These are phyloP conservation scores for Notocelia uddmanniana DNA, from an alignment of 2,888 invertebrate species.

Conservation along the genomic window DNA sequence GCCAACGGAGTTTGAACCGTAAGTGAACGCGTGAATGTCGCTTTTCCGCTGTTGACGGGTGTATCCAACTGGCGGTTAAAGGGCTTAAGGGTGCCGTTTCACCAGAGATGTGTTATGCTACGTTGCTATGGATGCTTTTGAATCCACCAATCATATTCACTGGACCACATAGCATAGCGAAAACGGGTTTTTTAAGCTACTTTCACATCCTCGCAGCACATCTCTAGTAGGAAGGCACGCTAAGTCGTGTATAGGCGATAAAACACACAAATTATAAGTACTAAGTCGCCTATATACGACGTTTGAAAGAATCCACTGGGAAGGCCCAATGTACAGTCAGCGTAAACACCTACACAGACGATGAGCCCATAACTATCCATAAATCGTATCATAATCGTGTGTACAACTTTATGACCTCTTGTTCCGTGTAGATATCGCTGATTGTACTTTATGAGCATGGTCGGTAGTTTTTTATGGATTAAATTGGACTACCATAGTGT, in stretches of 20 bases:
- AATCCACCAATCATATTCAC: no score
- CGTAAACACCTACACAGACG: not conserved
- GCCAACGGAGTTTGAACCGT: not conserved
- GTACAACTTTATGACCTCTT: not conserved
- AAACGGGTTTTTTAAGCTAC: no score
- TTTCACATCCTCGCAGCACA: no score
- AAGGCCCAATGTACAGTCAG: constrained; percentile 6
- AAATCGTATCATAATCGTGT: not conserved
- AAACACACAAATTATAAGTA: not conserved
- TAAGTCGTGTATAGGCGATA: not conserved
- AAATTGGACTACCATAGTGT: not conserved
- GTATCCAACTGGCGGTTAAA: not conserved
- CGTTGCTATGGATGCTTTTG: no score
- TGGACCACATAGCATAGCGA: no score
- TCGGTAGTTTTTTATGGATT: not conserved
- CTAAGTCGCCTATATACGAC: not conserved
- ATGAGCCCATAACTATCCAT: not conserved
- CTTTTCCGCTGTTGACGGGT: not conserved
- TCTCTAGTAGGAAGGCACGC: no score
- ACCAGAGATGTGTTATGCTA: no score
- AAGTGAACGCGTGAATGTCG: not conserved
- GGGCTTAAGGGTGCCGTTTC: no score
- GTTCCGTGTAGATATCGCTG: not conserved
- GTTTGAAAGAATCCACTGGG: not conserved
- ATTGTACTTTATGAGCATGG: not conserved